Conservation (phyloP, 2,888 invertebrate species). For the Lycaena phlaeas region DNA sequence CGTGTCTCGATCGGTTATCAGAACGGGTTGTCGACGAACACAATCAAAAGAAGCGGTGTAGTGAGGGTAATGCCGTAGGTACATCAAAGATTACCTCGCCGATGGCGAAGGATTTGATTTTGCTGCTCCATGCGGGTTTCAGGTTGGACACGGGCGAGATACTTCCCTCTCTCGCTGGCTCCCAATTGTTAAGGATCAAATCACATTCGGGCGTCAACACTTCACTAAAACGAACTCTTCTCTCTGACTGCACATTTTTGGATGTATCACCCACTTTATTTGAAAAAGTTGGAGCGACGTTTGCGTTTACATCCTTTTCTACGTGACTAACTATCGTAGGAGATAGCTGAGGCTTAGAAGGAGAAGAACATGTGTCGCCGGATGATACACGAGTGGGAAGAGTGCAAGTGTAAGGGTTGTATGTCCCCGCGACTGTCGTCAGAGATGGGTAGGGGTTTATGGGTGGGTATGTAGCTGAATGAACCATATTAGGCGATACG, state of each 20-base stretch:
- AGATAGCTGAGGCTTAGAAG: slow-evolving; percentile 34
- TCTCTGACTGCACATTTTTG: slow-evolving; percentile 59
- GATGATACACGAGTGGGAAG: slow-evolving; percentile 39
- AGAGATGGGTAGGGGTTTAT: slow-evolving; percentile 60
- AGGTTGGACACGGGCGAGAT: slow-evolving; percentile 45
- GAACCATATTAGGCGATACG: slow-evolving; percentile 45
- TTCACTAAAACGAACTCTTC: slow-evolving; percentile 66
- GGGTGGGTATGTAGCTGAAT: slow-evolving; percentile 61
- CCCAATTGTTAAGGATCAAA: slow-evolving; percentile 49
- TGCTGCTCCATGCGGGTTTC: slow-evolving; percentile 69
- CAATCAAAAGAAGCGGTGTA: slow-evolving; percentile 67
- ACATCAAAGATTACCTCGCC: slow-evolving; percentile 70
- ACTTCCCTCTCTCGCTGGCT: slow-evolving; percentile 47
- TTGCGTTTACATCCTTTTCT: slow-evolving; percentile 52
- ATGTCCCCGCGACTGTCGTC: slow-evolving; percentile 63
- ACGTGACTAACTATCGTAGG: slow-evolving; percentile 38
- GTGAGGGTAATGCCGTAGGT: slow-evolving; percentile 60
- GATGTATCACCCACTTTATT: slow-evolving; percentile 37
- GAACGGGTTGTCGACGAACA: slow-evolving; percentile 63
- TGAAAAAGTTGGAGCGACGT: slow-evolving; percentile 40
- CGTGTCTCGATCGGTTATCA: slow-evolving; percentile 47
- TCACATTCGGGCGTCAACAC: slow-evolving; percentile 53
- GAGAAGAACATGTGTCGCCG: slow-evolving; percentile 32
- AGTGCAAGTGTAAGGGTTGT: slow-evolving; percentile 58
- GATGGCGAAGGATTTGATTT: slow-evolving; percentile 70